These are phyloP conservation scores for Drosophila persimilis DNA, from an alignment of 1,140 invertebrate genomes.

Conservation along the genomic window DNA sequence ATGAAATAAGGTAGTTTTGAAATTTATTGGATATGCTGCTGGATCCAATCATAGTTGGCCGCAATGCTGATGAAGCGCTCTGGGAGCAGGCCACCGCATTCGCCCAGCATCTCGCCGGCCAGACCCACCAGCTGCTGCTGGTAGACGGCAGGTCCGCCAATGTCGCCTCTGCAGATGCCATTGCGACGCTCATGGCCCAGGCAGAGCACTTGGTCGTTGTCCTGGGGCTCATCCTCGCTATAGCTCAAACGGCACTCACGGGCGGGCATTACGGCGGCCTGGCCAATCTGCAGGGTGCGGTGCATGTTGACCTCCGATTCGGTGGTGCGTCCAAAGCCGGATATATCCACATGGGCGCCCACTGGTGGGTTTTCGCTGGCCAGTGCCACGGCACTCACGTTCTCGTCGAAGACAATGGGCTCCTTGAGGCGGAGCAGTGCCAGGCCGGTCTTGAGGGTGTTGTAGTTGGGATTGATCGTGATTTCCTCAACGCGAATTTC, in stretches of 20 bases:
- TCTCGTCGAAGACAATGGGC: slow-evolving; percentile 41
- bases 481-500: slow-evolving; percentile 60
- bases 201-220: slow-evolving; percentile 63
- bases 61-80: slow-evolving; percentile 72
- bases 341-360: slow-evolving; percentile 54
- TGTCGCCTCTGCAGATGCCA: slow-evolving; percentile 68
- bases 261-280: slow-evolving; percentile 25
- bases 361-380: slow-evolving; percentile 37
- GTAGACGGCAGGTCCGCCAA: slow-evolving; percentile 72
- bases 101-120: slow-evolving; percentile 53
- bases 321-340: slow-evolving; percentile 69
- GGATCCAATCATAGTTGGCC: slow-evolving; percentile 64
- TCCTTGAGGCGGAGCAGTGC: slow-evolving; percentile 63
- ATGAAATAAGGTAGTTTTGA: not conserved
- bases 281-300: slow-evolving; percentile 57
- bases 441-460: slow-evolving; percentile 54
- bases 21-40: slow-evolving; percentile 54
- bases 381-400: slow-evolving; percentile 52
- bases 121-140: slow-evolving; percentile 53
- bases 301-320: slow-evolving; percentile 54
- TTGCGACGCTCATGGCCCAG: slow-evolving; percentile 57
- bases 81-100: slow-evolving; percentile 65
- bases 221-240: not conserved
- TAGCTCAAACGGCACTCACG: slow-evolving; percentile 35
- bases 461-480: slow-evolving; percentile 63